Evolutionary conservation across 2,113 vertebrate species (phyloP).

Genomic region (Scopus umbretta): DNA sequence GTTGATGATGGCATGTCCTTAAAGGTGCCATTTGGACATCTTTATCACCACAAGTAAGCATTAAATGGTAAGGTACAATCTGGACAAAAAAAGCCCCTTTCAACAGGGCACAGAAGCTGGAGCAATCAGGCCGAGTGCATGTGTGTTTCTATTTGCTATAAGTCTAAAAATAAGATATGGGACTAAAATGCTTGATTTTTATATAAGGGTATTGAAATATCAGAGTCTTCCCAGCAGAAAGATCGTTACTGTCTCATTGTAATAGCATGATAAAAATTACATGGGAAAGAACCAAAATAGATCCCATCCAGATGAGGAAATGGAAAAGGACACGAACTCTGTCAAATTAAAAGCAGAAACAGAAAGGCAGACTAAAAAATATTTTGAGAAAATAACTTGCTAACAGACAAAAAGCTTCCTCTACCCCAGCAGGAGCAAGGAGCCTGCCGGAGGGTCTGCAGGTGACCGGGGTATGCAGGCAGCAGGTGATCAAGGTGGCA

Average conservation of each 20-base stretch:
- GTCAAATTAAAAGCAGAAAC: neutral
- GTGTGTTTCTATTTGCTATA: neutral
- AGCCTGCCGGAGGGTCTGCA: neutral
- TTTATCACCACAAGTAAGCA: neutral
- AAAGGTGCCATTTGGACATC: neutral
- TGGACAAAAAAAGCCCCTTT: neutral
- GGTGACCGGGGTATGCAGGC: neutral
- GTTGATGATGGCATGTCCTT: neutral
- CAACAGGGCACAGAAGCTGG: neutral
- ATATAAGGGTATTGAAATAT: neutral
- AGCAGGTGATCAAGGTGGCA: neutral
- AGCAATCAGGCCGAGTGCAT: neutral
- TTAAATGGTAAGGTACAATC: neutral
- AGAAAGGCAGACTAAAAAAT: neutral
- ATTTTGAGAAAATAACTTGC: neutral
- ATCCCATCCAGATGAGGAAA: neutral
- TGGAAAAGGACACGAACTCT: neutral
- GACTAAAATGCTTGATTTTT: neutral
- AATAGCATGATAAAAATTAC: neutral
- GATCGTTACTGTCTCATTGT: neutral
- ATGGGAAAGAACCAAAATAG: neutral
- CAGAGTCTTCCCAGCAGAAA: neutral
- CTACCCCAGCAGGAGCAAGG: neutral
- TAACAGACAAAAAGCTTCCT: neutral
- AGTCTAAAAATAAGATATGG: neutral